Evolutionary conservation across 1,140 invertebrate genomes (phyloP), one percentile per base, ranked within the genome.

Genomic region (Amphibalanus amphitrite): DNA sequence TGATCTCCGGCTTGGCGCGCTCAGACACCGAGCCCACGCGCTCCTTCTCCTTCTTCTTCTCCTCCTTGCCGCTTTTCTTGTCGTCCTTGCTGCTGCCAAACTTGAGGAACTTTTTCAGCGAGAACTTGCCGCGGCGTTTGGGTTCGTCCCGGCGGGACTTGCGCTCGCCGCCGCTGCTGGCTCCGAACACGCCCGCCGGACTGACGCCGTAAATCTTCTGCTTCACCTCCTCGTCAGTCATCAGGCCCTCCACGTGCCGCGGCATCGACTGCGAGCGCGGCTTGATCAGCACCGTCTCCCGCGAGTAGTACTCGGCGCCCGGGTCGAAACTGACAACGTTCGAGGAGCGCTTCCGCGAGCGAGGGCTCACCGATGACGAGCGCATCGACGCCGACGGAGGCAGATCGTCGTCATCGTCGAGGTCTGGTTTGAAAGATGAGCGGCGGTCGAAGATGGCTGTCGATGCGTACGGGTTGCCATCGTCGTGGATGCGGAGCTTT

Each of bases 21-120:
- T 71, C 73, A 17, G 70, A 70, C 28, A 59, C 67, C 17, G 65
- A 29, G 28, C 67, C 13, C 78, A 33, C 29, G 76, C 75, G 15
- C 76, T 78, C 69, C 68, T 74, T 72, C 40, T 75, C 76, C 33
- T 77, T 78, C 74, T 79, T 82, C 70, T 81, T 81, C 20, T 80
- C 79, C 70, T 71, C 71, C 1, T 72, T 71, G 3, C 80, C 78
- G 75, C 86, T 83, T 72, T 85, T 83, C 68, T 86, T 81, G 69
- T 88, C 86, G 76, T 87, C 87, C 30, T 84, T 86, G 1, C 83
- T 84, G 1, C 83, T 84, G 4, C 89, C 89, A 80, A 92, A 88
- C 67, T 90, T 82, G 13, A 93, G 78, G 59, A 93, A 86, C 76
- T 91, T 92, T 76, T 90, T 89, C n/a, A 93, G 82, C 0, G 89